Percentiles rank a stretch among this genome's conserved stretches.
Evolutionary conservation across 2,797 vertebrate genomes (phyloP).

Genomic region (Coreius guichenoti): DNA sequence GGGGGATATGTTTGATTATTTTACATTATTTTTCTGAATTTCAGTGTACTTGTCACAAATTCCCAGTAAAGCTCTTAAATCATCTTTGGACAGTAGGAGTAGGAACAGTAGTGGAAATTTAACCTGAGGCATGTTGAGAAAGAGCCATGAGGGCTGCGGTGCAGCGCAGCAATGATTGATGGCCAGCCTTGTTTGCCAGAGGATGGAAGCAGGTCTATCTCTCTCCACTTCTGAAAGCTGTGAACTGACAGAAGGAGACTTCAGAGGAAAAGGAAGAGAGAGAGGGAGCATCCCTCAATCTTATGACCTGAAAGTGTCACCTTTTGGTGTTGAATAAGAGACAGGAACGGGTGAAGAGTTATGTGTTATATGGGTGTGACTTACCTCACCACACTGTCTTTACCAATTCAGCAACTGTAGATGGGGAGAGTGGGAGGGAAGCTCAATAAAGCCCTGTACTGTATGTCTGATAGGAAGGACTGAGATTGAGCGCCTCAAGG

Average conservation of each 20-base stretch:
- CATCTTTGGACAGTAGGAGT: slow-evolving; percentile 19
- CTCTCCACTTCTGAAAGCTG: slow-evolving; percentile 40
- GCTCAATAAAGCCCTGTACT: slow-evolving; percentile 34
- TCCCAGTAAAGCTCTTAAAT: slow-evolving; percentile 3
- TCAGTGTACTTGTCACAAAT: background rate
- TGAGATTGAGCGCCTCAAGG: slow-evolving; percentile 64
- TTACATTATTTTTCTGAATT: background rate
- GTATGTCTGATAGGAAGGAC: slow-evolving; percentile 53
- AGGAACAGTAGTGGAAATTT: slow-evolving; percentile 34
- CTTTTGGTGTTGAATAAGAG: slow-evolving; percentile 43
- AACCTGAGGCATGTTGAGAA: slow-evolving; percentile 47
- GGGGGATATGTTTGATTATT: background rate
- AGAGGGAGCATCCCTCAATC: slow-evolving; percentile 39
- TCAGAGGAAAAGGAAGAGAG: slow-evolving; percentile 28
- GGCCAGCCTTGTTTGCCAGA: slow-evolving; percentile 35
- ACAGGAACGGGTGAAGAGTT: slow-evolving; percentile 21
- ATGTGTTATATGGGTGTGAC: slow-evolving; percentile 44
- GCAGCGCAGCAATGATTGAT: slow-evolving; percentile 44
- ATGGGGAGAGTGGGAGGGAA: slow-evolving; percentile 13
- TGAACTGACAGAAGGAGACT: slow-evolving; percentile 47
- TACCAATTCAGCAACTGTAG: slow-evolving; percentile 46
- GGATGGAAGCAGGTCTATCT: slow-evolving; percentile 40
- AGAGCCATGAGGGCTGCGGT: slow-evolving; percentile 18
- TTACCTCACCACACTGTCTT: slow-evolving; percentile 30
- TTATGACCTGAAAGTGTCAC: slow-evolving; percentile 56